These are phyloP conservation scores for Musca vetustissima DNA, from an alignment of 1,140 invertebrate genomes.

Conservation along the genomic window DNA sequence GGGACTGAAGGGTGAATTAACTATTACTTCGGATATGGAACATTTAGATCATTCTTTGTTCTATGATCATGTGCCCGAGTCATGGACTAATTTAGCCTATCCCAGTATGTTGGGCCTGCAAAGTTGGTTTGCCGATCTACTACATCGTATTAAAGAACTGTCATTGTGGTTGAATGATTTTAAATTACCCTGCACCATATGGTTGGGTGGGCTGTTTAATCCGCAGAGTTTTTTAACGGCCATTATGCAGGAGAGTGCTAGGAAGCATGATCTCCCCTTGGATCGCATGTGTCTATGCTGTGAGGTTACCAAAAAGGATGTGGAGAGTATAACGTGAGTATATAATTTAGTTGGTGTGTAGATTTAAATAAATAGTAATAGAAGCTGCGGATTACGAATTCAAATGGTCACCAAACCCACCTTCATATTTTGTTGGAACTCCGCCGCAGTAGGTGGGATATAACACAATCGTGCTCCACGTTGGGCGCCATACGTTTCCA, in stretches of 20 bases:
- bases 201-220: constrained; percentile 95
- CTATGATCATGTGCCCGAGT: constrained; percentile 81
- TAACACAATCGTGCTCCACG: no score
- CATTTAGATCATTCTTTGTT: constrained; percentile 80
- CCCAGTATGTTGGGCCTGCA: constrained; percentile 81
- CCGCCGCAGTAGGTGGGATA: no score
- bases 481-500: no score
- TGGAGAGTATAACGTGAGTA: constrained; percentile 77
- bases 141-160: constrained; percentile 78
- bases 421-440: no score
- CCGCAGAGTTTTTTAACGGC: constrained; percentile 96
- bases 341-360: no score
- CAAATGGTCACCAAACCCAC: no score
- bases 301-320: constrained; percentile 91
- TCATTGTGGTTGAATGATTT: constrained; percentile 81
- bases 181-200: constrained; percentile 80
- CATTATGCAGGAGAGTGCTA: constrained; percentile 95
- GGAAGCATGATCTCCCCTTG: constrained; percentile 94
- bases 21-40: constrained; percentile 94
- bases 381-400: no score
- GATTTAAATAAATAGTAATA: no score
- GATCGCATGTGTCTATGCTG: constrained; percentile 95
- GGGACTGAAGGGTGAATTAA: constrained; percentile 90
- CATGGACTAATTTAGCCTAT: constrained; percentile 85
- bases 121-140: constrained; percentile 86